These are phyloP conservation scores for Tinea semifulvella DNA, from an alignment of 2,888 invertebrate genomes.

Conservation along the genomic window DNA sequence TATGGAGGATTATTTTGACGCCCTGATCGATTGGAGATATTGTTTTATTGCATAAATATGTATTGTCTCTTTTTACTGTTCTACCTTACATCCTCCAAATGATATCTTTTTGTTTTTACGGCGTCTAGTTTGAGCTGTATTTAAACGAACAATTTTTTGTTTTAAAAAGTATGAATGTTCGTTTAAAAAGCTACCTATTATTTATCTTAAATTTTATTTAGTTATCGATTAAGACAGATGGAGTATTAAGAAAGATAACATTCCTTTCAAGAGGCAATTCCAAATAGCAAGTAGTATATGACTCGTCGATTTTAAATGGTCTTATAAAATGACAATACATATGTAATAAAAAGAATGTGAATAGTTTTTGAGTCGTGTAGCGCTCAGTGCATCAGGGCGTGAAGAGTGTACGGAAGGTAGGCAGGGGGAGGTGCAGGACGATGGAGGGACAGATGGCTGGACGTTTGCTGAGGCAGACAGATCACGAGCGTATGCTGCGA, in stretches of 20 bases:
- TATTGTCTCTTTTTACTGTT: constrained; percentile 6
- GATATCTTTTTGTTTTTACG: not conserved
- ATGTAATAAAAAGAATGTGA: constrained; percentile 44
- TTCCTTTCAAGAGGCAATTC: constrained; percentile 1
- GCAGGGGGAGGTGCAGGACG: constrained; percentile 58
- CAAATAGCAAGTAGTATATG: not conserved
- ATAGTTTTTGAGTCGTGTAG: constrained; percentile 64
- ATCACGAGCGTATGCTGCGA: too few species aligned
- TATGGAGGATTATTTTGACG: constrained; percentile 34
- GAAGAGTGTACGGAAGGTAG: constrained; percentile 50
- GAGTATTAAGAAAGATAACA: too few species aligned
- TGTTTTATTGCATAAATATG: constrained; percentile 11
- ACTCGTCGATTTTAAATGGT: not conserved
- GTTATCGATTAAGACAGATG: too few species aligned
- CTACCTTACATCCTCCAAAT: constrained; percentile 1
- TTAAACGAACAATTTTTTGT: not conserved
- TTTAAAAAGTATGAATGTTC: not conserved
- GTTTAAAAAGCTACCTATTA: not conserved
- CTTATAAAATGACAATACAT: constrained; percentile 36
- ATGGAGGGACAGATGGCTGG: constrained; percentile 29
- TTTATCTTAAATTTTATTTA: not conserved
- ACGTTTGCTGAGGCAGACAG: too few species aligned
- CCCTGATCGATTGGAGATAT: constrained; percentile 35
- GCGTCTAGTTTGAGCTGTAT: too few species aligned
- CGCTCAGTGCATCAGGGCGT: constrained; percentile 53